Conservation (phyloP, 1,140 invertebrate species). For the Papilio xuthus region DNA sequence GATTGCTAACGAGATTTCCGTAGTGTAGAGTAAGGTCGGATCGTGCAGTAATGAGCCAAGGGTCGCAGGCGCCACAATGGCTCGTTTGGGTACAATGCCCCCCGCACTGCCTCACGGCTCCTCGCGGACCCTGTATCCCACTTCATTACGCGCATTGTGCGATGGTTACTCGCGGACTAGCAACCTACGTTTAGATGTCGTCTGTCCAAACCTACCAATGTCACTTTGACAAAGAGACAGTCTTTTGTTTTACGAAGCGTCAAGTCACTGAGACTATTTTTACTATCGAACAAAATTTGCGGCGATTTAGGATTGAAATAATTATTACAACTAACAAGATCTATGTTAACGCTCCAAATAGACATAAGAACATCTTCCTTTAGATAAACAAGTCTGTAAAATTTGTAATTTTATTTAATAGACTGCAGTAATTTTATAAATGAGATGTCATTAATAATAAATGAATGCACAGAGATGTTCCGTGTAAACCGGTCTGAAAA, state of each 20-base stretch:
- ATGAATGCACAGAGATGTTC: neutral
- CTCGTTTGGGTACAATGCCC: conserved; percentile 73
- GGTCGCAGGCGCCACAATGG: conserved; percentile 62
- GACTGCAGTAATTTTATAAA: conserved; percentile 11
- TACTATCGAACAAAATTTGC: neutral
- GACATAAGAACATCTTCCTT: neutral
- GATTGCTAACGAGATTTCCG: conserved; percentile 49
- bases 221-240: conserved; percentile 35
- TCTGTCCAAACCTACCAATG: conserved; percentile 54
- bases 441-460: neutral
- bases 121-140: conserved; percentile 71
- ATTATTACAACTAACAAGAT: neutral
- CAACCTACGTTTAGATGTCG: conserved; percentile 57
- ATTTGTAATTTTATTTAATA: neutral
- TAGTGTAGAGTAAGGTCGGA: conserved; percentile 48
- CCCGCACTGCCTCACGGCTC: conserved; percentile 66
- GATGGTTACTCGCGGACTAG: conserved; percentile 51
- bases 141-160: conserved; percentile 79
- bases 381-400: neutral
- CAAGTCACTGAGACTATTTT: neutral
- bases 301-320: neutral
- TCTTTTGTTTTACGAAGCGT: conserved; percentile 49
- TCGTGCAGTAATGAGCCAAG: conserved; percentile 63
- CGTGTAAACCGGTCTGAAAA: neutral
- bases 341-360: too few species aligned